These are phyloP conservation scores for Coecobrya sp. DNA, from an alignment of 2,888 invertebrate species.

Conservation along the genomic window DNA sequence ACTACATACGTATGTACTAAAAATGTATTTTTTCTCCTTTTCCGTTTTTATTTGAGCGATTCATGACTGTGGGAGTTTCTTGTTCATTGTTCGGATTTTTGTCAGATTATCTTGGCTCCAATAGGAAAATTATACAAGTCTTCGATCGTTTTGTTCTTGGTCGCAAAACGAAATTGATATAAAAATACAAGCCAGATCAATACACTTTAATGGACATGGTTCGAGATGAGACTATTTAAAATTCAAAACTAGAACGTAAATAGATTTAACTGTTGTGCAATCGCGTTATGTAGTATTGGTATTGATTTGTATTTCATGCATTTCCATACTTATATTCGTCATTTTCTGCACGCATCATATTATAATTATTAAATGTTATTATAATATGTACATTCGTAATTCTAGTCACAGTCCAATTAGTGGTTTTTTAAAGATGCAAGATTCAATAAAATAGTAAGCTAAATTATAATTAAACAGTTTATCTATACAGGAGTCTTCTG, in stretches of 20 bases:
- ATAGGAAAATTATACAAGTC: no score
- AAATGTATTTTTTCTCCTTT: background rate
- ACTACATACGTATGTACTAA: background rate
- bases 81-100: background rate
- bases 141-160: no score
- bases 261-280: slow-evolving; percentile 4
- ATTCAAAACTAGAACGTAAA: background rate
- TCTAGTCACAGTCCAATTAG: background rate
- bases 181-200: no score
- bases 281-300: background rate
- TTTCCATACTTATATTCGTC: background rate
- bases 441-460: background rate
- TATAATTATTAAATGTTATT: background rate
- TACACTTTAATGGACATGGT: no score
- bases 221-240: background rate
- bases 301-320: background rate
- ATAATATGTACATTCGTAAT: background rate
- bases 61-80: background rate
- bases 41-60: background rate
- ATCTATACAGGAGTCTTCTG: background rate
- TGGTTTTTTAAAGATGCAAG: background rate
- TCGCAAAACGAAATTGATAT: no score
- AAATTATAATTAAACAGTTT: slow-evolving; percentile 10
- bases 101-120: background rate
- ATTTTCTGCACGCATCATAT: background rate